Percentiles rank a stretch among this genome's conserved stretches.
phyloP scores from a whole-genome alignment of 2,113 vertebrate species.

The Xenopus laevis region DNA sequence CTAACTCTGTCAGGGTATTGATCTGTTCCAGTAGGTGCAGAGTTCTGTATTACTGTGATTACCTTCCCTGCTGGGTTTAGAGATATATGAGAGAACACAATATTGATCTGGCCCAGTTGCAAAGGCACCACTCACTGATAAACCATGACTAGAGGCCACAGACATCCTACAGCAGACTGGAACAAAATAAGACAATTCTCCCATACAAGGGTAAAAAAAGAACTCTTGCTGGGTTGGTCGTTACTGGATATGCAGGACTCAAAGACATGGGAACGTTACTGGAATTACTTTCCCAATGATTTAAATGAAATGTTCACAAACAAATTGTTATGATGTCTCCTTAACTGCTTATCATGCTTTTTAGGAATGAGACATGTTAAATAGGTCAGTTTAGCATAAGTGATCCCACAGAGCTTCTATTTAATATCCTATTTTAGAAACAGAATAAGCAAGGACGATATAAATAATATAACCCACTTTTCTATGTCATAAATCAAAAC shows the following conservation, averaged over 20 bases:
- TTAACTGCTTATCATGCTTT: not conserved
- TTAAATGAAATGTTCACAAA: constrained; percentile 12
- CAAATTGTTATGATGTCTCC: not conserved
- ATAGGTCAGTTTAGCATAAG: not conserved
- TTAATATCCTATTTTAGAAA: too few relatives aligned
- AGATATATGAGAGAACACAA: constrained; percentile 79
- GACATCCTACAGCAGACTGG: constrained; percentile 68
- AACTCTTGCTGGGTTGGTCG: constrained; percentile 16
- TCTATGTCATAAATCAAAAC: too few relatives aligned
- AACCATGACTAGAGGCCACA: constrained; percentile 73
- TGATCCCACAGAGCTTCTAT: too few relatives aligned
- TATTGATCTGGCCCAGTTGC: constrained; percentile 90
- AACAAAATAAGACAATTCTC: constrained; percentile 51
- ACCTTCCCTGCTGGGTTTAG: constrained; percentile 81
- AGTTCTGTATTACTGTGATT: constrained; percentile 76
- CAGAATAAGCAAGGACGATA: too few relatives aligned
- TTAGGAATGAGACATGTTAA: not conserved
- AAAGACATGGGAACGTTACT: constrained; percentile 1
- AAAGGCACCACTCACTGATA: constrained; percentile 85
- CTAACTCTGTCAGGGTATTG: constrained; percentile 84
- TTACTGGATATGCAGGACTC: constrained; percentile 32
- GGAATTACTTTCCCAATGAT: constrained; percentile 22
- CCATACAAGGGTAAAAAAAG: constrained; percentile 30
- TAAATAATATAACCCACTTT: too few relatives aligned
- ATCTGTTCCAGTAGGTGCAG: constrained; percentile 88